Evolutionary conservation across 2,888 invertebrate genomes (phyloP).

Genomic region (Caenorhabditis sinica): DNA sequence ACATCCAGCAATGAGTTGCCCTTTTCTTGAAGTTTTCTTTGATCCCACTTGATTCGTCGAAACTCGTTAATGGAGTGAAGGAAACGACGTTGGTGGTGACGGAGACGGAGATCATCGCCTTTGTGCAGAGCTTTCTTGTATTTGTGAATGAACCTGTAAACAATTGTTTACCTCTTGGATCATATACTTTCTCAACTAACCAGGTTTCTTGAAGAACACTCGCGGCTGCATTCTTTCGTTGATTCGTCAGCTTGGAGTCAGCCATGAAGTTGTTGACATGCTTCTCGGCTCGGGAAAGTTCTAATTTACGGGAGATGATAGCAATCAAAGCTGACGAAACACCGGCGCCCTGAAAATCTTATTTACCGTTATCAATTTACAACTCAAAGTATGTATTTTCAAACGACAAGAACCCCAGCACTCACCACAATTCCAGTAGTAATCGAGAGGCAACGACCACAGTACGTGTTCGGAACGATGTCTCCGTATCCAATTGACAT

Average conservation of each 20-base stretch:
- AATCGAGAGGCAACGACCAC: constrained; percentile 98
- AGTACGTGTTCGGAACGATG: constrained; percentile 97
- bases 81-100: constrained; percentile 82
- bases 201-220: constrained; percentile 99
- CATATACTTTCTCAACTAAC: constrained; percentile 86
- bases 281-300: constrained; percentile 96
- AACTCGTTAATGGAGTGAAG: constrained; percentile 86
- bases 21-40: constrained; percentile 85
- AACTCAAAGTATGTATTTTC: not conserved
- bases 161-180: too few relatives aligned
- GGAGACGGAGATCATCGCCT: constrained; percentile 83
- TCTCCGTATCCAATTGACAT: constrained; percentile 92
- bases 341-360: constrained; percentile 91
- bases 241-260: constrained; percentile 99
- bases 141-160: constrained; percentile 82
- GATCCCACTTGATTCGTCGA: constrained; percentile 93
- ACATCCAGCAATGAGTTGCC: constrained; percentile 99
- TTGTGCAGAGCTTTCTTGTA: constrained; percentile 81
- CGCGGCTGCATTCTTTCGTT: constrained; percentile 99
- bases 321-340: constrained; percentile 99
- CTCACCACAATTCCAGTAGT: constrained; percentile 99
- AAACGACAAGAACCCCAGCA: not conserved
- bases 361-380: too few relatives aligned
- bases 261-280: constrained; percentile 99
- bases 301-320: constrained; percentile 98